A percentile compares a stretch with the other conserved stretches of the same genome.
phyloP scores from a whole-genome alignment of 2,888 invertebrate species.

The Xestoiulus laeticollis region DNA sequence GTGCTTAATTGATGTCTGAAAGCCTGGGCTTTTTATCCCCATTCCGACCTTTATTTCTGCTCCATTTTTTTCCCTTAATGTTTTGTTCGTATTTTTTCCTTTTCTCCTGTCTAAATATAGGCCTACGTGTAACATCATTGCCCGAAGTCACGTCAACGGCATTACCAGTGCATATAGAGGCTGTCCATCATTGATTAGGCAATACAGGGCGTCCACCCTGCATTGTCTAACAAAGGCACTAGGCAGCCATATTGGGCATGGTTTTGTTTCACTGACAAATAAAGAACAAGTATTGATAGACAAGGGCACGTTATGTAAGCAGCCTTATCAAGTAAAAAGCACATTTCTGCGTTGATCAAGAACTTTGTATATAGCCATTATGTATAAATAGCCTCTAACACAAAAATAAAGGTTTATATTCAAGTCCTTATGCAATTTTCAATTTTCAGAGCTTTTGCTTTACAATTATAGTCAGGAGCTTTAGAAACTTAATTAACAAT shows the following conservation, averaged over 20 bases:
- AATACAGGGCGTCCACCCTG: neutral
- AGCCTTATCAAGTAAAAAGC: no score
- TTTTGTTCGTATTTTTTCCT: constrained; percentile 1
- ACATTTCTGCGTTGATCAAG: no score
- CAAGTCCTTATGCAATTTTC: no score
- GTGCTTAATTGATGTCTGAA: constrained; percentile 40
- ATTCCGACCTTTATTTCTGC: constrained; percentile 34
- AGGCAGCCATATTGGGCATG: neutral
- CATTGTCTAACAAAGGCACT: neutral
- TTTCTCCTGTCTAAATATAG: neutral
- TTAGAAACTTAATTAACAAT: no score
- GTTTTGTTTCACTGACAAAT: neutral
- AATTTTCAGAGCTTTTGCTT: no score
- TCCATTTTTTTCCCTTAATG: constrained; percentile 1
- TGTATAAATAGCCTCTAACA: no score
- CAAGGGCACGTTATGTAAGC: no score
- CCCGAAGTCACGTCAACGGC: constrained; percentile 38
- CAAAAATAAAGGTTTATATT: no score
- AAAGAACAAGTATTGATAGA: no score
- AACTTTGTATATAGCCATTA: no score
- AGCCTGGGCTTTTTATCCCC: constrained; percentile 41
- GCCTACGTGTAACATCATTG: constrained; percentile 24
- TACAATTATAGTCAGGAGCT: no score
- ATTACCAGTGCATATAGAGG: neutral
- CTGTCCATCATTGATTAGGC: constrained; percentile 17